phyloP scores from a whole-genome alignment of 2,113 vertebrate genomes.

The Cryptomyrus ogoouensis region DNA sequence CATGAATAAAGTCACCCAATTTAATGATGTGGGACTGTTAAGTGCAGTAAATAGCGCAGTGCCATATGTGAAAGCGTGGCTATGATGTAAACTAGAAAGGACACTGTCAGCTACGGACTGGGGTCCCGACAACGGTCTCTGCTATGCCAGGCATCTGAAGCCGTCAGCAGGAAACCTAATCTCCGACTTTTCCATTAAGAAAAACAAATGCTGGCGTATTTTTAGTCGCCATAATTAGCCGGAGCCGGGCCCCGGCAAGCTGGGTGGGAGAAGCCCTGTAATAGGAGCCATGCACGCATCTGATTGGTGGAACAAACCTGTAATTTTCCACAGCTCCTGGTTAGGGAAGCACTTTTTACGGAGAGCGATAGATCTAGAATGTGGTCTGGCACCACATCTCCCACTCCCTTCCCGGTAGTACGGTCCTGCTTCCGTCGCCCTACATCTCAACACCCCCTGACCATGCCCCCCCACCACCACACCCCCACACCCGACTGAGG shows the following conservation, averaged over 20 bases:
- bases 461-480: slow-evolving; percentile 31
- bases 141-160: slow-evolving; percentile 54
- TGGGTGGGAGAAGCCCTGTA: slow-evolving; percentile 56
- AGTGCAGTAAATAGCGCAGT: background rate
- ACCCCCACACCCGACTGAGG: slow-evolving; percentile 45
- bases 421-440: background rate
- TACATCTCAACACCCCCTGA: slow-evolving; percentile 19
- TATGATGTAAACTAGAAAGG: background rate
- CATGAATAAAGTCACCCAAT: background rate
- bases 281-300: slow-evolving; percentile 57
- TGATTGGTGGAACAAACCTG: slow-evolving; percentile 28
- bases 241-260: slow-evolving; percentile 38
- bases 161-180: slow-evolving; percentile 64
- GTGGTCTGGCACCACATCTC: background rate
- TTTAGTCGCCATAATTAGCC: slow-evolving; percentile 66
- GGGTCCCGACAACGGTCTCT: slow-evolving; percentile 25
- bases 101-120: background rate
- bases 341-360: background rate
- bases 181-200: slow-evolving; percentile 55
- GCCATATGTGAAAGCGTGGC: background rate
- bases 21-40: background rate
- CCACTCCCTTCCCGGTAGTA: background rate
- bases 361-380: background rate
- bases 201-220: slow-evolving; percentile 67
- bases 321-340: slow-evolving; percentile 9